These are phyloP conservation scores for Epistrophella euchroma DNA, from an alignment of 2,888 invertebrate genomes.

Conservation along the genomic window DNA sequence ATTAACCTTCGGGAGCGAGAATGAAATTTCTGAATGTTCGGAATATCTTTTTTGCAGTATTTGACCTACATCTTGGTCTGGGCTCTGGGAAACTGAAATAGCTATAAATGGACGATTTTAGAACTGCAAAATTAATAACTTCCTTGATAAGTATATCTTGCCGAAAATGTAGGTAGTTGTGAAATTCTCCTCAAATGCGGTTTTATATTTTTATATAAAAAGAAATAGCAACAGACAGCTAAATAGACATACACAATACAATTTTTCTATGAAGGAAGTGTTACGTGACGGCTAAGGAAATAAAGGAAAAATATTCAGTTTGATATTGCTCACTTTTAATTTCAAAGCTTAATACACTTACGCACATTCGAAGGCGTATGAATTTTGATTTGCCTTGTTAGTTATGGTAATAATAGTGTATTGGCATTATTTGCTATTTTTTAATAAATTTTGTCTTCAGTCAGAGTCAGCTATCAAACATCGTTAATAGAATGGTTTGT, in stretches of 20 bases:
- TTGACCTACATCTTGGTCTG: too few species aligned
- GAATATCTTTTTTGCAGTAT: too few species aligned
- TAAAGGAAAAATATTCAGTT: background rate
- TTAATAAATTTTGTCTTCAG: background rate
- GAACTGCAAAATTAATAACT: too few species aligned
- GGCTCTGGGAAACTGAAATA: too few species aligned
- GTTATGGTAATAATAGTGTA: background rate
- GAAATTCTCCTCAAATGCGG: background rate
- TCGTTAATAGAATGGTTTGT: too few species aligned
- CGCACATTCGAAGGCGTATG: background rate
- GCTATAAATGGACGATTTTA: too few species aligned
- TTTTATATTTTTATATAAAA: conserved; percentile 3
- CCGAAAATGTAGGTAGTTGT: too few species aligned
- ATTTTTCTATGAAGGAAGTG: background rate
- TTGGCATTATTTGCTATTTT: background rate
- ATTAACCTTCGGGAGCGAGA: too few species aligned
- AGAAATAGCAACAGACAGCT: conserved; percentile 18
- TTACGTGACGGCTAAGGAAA: conserved; percentile 11
- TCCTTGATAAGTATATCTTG: too few species aligned
- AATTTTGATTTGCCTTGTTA: background rate
- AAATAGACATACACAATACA: background rate
- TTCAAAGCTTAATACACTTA: background rate
- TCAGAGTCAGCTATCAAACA: background rate
- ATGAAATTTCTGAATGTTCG: too few species aligned
- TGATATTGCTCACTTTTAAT: conserved; percentile 10